Conservation (phyloP, 2,888 invertebrate genomes). For the Anoplius nigerrimus region DNA sequence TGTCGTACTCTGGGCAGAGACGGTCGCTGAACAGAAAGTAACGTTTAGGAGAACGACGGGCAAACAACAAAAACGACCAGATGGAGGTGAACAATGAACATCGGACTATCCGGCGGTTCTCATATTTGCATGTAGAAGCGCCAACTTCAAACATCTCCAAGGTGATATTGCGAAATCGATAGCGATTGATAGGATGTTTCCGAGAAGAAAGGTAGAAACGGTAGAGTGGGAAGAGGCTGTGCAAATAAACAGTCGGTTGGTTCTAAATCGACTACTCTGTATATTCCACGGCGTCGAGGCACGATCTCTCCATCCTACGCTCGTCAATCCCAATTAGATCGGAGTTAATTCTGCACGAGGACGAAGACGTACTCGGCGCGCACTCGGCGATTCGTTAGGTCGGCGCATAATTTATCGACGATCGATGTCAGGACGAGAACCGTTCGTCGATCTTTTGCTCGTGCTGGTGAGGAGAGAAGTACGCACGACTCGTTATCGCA, state of each 20-base stretch:
- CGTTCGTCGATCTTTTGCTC: neutral
- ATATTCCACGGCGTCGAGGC: neutral
- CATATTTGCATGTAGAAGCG: too few species aligned
- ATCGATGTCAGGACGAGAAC: slow-evolving; percentile 9
- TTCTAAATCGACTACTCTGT: neutral
- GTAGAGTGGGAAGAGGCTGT: neutral
- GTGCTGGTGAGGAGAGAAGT: too few species aligned
- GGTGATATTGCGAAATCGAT: too few species aligned
- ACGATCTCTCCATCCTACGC: slow-evolving; percentile 11
- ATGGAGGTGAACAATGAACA: too few species aligned
- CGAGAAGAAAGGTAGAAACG: too few species aligned
- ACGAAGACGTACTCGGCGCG: slow-evolving; percentile 15
- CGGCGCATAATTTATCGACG: slow-evolving; percentile 41
- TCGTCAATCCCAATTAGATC: slow-evolving; percentile 37
- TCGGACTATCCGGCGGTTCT: too few species aligned
- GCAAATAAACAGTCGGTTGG: neutral
- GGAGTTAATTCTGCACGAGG: slow-evolving; percentile 25
- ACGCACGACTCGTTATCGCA: neutral
- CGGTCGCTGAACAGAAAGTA: too few species aligned
- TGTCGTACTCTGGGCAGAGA: too few species aligned
- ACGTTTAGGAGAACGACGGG: too few species aligned
- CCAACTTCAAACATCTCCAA: too few species aligned
- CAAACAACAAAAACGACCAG: too few species aligned
- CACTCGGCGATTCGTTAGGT: slow-evolving; percentile 29
- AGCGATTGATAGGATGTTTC: too few species aligned